Conservation (phyloP, 2,888 invertebrate genomes). For the Chydorus sphaericus region DNA sequence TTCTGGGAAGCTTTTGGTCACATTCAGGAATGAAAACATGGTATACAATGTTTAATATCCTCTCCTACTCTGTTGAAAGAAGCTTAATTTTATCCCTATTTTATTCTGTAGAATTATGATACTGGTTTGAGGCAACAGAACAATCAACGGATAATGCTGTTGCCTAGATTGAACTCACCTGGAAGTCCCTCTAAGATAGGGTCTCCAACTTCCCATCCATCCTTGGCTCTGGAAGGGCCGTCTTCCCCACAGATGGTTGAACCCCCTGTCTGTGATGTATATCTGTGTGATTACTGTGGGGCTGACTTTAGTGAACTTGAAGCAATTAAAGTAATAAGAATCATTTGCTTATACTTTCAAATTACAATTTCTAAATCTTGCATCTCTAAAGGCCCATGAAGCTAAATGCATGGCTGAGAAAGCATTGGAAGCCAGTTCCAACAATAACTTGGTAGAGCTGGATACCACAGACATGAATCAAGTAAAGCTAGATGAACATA, state of each 20-base stretch:
- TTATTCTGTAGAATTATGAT: slow-evolving; percentile 1
- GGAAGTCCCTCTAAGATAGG: neutral
- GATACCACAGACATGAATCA: neutral
- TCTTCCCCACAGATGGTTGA: slow-evolving; percentile 17
- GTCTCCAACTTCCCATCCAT: neutral
- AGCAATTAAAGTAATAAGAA: slow-evolving; percentile 39
- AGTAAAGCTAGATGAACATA: no score
- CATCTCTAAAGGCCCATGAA: neutral
- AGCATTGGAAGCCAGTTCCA: neutral
- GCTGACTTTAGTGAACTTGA: slow-evolving; percentile 47
- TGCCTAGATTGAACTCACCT: slow-evolving; percentile 1
- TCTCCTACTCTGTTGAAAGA: neutral
- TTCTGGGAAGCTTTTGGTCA: slow-evolving; percentile 49
- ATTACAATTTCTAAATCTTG: neutral
- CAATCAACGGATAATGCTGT: neutral
- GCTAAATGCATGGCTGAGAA: slow-evolving; percentile 1
- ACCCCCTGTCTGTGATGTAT: slow-evolving; percentile 43
- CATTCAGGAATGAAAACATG: slow-evolving; percentile 59
- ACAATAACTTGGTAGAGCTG: neutral
- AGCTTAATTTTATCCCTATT: neutral
- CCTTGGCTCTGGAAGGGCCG: neutral
- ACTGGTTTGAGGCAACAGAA: neutral
- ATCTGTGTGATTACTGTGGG: slow-evolving; percentile 59
- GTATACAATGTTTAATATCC: slow-evolving; percentile 25
- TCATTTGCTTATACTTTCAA: neutral